A percentile compares a stretch with the other conserved stretches of the same genome.
Evolutionary conservation across 2,113 vertebrate genomes (phyloP).

Genomic region (Aepyceros melampus): DNA sequence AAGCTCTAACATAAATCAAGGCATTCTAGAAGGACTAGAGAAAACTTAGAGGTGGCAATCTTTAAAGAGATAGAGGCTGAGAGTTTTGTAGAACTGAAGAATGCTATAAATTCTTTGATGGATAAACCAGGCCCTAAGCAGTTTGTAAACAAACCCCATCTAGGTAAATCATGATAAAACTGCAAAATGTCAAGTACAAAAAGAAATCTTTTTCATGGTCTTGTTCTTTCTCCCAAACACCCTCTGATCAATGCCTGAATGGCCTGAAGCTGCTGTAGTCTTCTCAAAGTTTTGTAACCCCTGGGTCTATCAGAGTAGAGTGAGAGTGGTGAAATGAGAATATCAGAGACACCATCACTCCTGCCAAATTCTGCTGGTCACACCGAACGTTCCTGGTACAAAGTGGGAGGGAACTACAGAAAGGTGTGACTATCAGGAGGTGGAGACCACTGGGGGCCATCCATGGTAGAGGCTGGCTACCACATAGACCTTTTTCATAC

Average conservation of each 20-base stretch:
- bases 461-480: not conserved
- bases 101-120: not conserved
- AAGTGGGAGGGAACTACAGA: not conserved
- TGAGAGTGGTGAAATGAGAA: not conserved
- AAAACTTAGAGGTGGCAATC: not conserved
- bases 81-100: not conserved
- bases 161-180: not conserved
- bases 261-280: not conserved
- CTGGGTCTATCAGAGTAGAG: not conserved
- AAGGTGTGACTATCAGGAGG: not conserved
- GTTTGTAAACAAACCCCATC: not conserved
- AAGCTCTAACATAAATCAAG: not conserved
- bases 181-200: not conserved
- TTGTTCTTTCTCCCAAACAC: not conserved
- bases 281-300: not conserved
- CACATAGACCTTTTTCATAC: not conserved
- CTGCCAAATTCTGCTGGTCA: not conserved
- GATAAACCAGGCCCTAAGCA: not conserved
- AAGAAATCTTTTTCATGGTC: not conserved
- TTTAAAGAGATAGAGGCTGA: not conserved
- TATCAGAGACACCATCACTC: not conserved
- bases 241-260: not conserved
- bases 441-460: fast-evolving
- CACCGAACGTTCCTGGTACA: not conserved
- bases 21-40: not conserved